A percentile compares a stretch with the other conserved stretches of the same genome.
These are phyloP conservation scores for Copsychus sechellarum DNA, from an alignment of 2,113 vertebrate species.

Conservation along the genomic window DNA sequence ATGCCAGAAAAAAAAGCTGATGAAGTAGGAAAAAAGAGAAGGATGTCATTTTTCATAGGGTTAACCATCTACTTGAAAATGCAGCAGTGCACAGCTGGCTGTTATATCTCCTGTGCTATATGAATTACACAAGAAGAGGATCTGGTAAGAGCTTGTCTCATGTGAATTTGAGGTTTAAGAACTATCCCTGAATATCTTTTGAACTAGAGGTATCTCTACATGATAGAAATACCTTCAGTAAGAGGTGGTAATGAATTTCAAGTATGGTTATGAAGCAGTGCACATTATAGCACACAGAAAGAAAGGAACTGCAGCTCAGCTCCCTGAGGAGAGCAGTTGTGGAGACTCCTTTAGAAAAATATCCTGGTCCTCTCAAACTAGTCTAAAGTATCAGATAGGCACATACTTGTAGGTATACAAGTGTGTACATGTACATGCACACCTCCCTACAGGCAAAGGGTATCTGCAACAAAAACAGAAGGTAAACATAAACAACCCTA, in stretches of 20 bases:
- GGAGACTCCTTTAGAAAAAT: not conserved
- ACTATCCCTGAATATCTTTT: not conserved
- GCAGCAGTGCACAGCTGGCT: not conserved
- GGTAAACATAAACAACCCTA: not conserved
- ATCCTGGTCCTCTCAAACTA: not conserved
- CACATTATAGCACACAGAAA: not conserved
- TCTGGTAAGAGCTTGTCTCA: not conserved
- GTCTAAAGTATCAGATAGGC: not conserved
- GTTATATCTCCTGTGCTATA: not conserved
- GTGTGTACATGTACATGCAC: not conserved
- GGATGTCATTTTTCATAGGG: constrained; percentile 30
- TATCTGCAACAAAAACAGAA: not conserved
- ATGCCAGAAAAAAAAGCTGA: not conserved
- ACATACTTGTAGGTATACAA: not conserved
- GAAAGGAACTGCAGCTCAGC: not conserved
- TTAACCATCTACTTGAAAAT: constrained; percentile 48
- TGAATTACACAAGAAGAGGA: not conserved
- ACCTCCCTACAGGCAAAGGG: not conserved
- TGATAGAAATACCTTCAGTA: not conserved
- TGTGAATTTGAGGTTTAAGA: not conserved
- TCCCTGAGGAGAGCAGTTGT: not conserved
- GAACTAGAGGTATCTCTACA: not conserved
- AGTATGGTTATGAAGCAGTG: not conserved
- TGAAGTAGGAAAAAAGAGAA: not conserved
- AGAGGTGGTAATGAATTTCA: not conserved